Base-by-base conservation (phyloP, 2,113 vertebrate genomes). In the Rattus norvegicus region DNA sequence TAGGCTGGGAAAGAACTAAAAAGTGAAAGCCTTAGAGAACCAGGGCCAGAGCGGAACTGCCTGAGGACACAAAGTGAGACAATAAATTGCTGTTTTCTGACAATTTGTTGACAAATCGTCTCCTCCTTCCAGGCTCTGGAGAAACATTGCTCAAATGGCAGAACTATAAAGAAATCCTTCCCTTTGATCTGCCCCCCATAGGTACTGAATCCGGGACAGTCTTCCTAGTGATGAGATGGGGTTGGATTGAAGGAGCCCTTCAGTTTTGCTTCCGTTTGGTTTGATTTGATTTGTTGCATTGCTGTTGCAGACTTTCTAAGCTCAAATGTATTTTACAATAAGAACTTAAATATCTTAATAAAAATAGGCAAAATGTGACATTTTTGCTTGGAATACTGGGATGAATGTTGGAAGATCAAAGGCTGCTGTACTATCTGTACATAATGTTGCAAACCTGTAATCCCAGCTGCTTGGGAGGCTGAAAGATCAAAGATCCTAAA, bases 281-380 rank as follows among this genome's bases (percentile, higher is more conserved):
- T 43, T 63, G 26, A 65, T 43, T 43, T 43, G 28, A 28, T 93
- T 26, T 39, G 76, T 43, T n/a, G 4, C 12, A 61, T 10, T 69
- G 24, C 65, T 92, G 17, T 80, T 75, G 6, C 4, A 88, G 65
- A 76, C 85, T 43, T 7, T 67, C 73, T 86, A 22, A 52, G 24
- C 73, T 94, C 81, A 52, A 88, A 94, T 88, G 73, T 47, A 49
- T 84, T 75, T 95, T 43, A 59, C 80, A 75, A 69, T 49, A 85
- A 54, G 20, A 72, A 36, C 2, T 89, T 93, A 5, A 54, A 85
- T 76, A 56, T 81, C 28, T 83, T 94, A 88, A 73, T 33, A 93
- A 56, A 81, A 85, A 86, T 67, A 88, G 56, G 36, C 36, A 17
- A 87, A 75, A 17, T 61, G 2, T 47, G 67, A 49, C 28, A 6